phyloP scores from a whole-genome alignment of 1,140 invertebrate genomes.

The Theocolax elegans region DNA sequence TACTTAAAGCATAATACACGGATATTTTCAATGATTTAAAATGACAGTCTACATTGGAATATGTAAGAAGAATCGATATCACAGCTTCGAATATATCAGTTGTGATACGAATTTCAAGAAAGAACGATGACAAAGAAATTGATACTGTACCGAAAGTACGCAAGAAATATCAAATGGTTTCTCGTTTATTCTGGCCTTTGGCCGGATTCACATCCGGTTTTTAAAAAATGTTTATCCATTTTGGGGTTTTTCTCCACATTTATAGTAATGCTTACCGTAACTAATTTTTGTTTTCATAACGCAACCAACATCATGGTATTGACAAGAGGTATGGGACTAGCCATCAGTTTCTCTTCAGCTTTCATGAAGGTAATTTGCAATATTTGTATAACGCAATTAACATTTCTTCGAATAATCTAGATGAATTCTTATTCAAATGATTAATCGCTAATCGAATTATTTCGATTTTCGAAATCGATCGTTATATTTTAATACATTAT shows the following conservation, averaged over 20 bases:
- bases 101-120: no score
- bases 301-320: conserved; percentile 25
- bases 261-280: neutral
- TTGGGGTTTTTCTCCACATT: neutral
- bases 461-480: no score
- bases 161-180: neutral
- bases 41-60: no score
- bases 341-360: conserved; percentile 21
- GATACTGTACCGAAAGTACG: neutral
- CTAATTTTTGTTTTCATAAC: conserved; percentile 28
- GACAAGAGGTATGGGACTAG: conserved; percentile 28
- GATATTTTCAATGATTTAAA: no score
- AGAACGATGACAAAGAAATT: conserved; percentile 7
- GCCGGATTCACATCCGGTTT: neutral
- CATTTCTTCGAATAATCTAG: no score
- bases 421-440: no score
- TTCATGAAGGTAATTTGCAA: conserved; percentile 35
- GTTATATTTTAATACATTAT: no score
- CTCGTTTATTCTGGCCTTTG: conserved; percentile 20
- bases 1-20: no score
- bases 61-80: no score
- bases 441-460: no score
- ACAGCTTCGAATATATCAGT: no score
- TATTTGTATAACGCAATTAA: no score
- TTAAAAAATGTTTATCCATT: conserved; percentile 9